Conservation (phyloP, 2,888 invertebrate genomes). For the Oligia fasciuncula region DNA sequence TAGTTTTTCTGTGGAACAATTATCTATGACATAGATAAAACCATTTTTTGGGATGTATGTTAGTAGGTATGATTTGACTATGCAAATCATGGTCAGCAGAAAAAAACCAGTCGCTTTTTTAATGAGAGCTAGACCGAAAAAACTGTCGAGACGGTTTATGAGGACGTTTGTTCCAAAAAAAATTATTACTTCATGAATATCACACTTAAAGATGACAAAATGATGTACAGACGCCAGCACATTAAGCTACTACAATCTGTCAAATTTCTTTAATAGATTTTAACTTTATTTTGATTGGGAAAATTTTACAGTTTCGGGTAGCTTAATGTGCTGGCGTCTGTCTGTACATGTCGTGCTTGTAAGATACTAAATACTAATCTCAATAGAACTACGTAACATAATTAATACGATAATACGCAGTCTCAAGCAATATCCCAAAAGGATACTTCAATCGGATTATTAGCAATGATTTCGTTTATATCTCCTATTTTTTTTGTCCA, state of each 20-base stretch:
- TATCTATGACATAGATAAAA: not conserved
- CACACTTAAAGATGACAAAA: not conserved
- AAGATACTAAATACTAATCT: no score
- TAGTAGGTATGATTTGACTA: not conserved
- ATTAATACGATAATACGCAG: not conserved
- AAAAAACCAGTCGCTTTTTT: not conserved
- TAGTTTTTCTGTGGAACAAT: not conserved
- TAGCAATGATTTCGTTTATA: not conserved
- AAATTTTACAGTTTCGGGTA: no score
- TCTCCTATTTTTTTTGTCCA: not conserved
- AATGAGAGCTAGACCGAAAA: no score
- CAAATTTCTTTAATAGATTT: no score
- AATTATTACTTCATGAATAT: not conserved
- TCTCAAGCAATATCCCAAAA: slow-evolving; percentile 1
- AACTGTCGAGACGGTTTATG: no score
- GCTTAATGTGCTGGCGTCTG: no score
- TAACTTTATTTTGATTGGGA: no score
- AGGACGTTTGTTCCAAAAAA: no score
- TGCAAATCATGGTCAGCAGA: not conserved
- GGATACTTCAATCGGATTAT: slow-evolving; percentile 22
- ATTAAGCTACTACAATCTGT: no score
- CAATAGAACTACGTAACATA: not conserved
- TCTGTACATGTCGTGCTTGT: not conserved
- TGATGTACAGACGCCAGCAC: not conserved
- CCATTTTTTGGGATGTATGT: not conserved